Evolutionary conservation across 2,888 invertebrate species (phyloP), one percentile per base, ranked within the genome.

Genomic region (Drosophila eohydei): DNA sequence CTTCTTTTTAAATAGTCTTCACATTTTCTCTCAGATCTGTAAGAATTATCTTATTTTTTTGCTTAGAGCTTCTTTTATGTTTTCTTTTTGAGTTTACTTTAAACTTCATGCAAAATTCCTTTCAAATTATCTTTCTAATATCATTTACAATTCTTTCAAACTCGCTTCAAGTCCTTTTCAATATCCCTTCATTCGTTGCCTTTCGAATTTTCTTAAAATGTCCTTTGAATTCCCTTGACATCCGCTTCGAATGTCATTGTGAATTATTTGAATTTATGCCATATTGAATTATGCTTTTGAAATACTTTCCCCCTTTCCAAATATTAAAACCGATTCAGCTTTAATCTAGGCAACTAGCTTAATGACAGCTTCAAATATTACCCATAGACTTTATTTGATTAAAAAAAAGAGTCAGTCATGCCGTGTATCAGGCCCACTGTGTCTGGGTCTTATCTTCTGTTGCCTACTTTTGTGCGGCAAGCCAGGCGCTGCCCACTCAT

Each of bases 401-500:
- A 30, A 28, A 40, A 28, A 40, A 54, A 43, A 40, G 30, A 32
- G 30, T 41, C 28, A 28, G 41, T 40, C 36, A 30, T 7, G 54
- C 5, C 2, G 7, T 0, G 4, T 21, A 0, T 48, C 43, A 16
- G 11, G 2, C 43, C 66, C 78, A 77, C 61, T 70, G 78, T 77
- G 28, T n/a, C 4, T 28, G 8, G 9, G 14, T 26, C 50, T 26
- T 55, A n/a, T 55, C 52, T 65, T 48, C 32, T 56, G 65, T 59
- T 68, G 73, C 44, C 74, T 51, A 79, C 64, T 71, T 70, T 63
- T 73, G 40, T 59, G 73, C 26, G 68, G 36, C 43, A 55, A 48
- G 38, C 12, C 41, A 58, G 40, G 64, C 52, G 62, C 51, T 63
- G 71, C 30, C 54, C 61, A 56, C 67, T 70, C 62, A 62, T 62